Evolutionary conservation across 2,888 invertebrate genomes (phyloP), one percentile per base, ranked within the genome.

Genomic region (Acanthosoma haemorrhoidale): DNA sequence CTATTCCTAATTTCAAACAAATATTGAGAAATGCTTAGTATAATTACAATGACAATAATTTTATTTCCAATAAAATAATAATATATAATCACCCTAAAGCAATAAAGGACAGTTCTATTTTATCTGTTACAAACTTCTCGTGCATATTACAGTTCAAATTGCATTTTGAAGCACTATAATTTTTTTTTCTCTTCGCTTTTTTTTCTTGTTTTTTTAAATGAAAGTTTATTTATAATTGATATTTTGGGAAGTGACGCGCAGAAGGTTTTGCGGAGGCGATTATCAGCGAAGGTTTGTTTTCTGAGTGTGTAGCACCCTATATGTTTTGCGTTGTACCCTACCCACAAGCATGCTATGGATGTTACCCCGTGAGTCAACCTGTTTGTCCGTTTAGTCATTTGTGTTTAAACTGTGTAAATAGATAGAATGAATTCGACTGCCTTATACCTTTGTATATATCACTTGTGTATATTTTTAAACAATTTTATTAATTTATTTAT

Each of bases 351-450:
- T 51, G 51, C 11, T 21, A 25, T 51, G 29, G 51, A 51, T 51
- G 51, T 51, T 61, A 41, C 4, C 41, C 39, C 64, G 25, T 41
- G 16, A 41, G 64, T 67, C 34, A 51, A 25, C 11, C 25, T 67
- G 57, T 57, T 34, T 57, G 64, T 67, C 36, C 51, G 32, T 32
- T 32, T 57, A 67, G 51, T 60, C 29, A 29, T 43, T 57, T 67
- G 67, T 21, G 18, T 51, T 67, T 31, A 43, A 16, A 29, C 2
- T 31, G 21, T 67, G 57, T 67, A 67, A 57, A 51, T 67, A 67
- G 32, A 11, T 60, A 60, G n/a, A n/a, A n/a, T n/a, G n/a, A n/a
- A n/a, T n/a, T n/a, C 51, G 8, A 51, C 29, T 51, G 5, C 51
- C 51, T 51, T 51, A 25, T 25, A n/a, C n/a, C 34, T 18, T 60